phyloP scores from a whole-genome alignment of 2,797 vertebrate species.

The Pelodytes ibericus region DNA sequence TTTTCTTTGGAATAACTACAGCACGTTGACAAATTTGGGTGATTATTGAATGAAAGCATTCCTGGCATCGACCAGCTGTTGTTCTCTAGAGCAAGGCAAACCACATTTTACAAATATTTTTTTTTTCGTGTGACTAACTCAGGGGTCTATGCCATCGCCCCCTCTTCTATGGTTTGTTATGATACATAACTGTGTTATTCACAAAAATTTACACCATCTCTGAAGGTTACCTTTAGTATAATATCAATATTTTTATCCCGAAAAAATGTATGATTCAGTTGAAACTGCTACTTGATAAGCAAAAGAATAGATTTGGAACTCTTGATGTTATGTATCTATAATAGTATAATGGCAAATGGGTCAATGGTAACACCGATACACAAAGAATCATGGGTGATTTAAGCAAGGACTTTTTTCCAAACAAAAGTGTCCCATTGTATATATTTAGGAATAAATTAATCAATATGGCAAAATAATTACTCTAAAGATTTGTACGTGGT shows the following conservation, averaged over 20 bases:
- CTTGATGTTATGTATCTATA: not conserved
- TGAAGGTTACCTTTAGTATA: not conserved
- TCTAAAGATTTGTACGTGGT: too few relatives aligned
- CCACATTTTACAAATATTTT: slow-evolving; percentile 9
- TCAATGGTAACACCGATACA: not conserved
- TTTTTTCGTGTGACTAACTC: not conserved
- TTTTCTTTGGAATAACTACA: slow-evolving; percentile 20
- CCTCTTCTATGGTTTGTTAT: not conserved
- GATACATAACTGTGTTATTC: not conserved
- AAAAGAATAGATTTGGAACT: not conserved
- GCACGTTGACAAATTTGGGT: slow-evolving; percentile 34
- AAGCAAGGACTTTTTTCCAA: too few relatives aligned
- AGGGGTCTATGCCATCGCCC: not conserved
- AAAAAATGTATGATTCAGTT: not conserved
- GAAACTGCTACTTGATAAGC: not conserved
- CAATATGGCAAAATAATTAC: too few relatives aligned
- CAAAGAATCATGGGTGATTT: too few relatives aligned
- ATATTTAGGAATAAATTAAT: too few relatives aligned
- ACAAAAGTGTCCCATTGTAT: too few relatives aligned
- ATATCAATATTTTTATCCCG: not conserved
- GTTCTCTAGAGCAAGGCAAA: slow-evolving; percentile 11
- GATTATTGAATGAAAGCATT: slow-evolving; percentile 39
- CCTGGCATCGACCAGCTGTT: slow-evolving; percentile 35
- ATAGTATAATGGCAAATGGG: not conserved
- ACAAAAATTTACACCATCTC: not conserved